A percentile compares a stretch with the other conserved stretches of the same genome.
Conservation (phyloP, 2,113 vertebrate species). For the Haplochromis burtoni region DNA sequence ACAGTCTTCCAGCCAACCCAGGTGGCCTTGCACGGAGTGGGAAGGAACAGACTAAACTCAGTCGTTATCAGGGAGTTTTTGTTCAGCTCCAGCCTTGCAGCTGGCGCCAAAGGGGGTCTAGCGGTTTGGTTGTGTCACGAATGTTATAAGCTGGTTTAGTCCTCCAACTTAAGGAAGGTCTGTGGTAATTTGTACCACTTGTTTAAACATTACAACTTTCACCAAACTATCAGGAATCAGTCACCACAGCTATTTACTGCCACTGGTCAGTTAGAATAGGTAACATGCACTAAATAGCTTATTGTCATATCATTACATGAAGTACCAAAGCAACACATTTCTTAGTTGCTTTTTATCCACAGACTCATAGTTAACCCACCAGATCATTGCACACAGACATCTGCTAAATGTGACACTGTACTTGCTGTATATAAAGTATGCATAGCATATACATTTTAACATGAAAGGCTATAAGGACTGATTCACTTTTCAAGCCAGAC, state of each 20-base stretch:
- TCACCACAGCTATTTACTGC: not conserved
- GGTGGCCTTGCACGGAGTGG: accelerated
- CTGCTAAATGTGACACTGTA: not conserved
- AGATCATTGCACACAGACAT: not conserved
- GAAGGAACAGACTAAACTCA: not conserved
- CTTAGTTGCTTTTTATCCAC: not conserved
- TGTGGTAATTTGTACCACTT: not conserved
- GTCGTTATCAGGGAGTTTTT: not conserved
- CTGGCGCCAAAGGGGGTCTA: not conserved
- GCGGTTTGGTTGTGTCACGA: not conserved
- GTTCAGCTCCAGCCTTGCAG: not conserved
- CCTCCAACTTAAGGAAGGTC: not conserved
- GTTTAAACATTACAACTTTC: not conserved
- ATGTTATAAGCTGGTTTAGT: not conserved
- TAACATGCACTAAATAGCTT: not conserved
- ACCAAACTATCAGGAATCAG: not conserved
- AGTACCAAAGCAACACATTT: not conserved
- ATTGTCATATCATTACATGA: not conserved
- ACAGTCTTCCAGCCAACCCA: not conserved
- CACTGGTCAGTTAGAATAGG: not conserved
- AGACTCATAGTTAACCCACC: too few relatives aligned
- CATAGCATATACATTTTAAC: not conserved
- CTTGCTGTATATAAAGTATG: not conserved
- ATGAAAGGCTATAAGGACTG: not conserved
- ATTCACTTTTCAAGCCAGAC: not conserved